Conservation (phyloP, 2,888 invertebrate genomes). For the Hypsopygia costalis region DNA sequence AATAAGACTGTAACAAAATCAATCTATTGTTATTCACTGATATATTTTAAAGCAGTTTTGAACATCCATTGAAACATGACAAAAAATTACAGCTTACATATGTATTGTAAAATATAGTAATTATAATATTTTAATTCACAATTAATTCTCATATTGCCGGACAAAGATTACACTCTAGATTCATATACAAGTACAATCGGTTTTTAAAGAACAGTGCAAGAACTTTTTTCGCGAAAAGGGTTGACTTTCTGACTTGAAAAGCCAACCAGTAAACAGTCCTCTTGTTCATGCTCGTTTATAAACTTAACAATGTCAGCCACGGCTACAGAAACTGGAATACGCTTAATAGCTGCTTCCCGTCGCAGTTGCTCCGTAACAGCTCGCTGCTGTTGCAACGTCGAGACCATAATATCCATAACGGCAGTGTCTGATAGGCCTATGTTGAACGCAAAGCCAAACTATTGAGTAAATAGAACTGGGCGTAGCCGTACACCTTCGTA, state of each 20-base stretch:
- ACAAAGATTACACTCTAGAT: constrained; percentile 11
- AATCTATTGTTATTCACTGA: no score
- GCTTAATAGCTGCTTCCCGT: constrained; percentile 92
- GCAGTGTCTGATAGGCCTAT: constrained; percentile 94
- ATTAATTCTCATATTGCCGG: constrained; percentile 8
- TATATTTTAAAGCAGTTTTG: no score
- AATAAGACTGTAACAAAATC: no score
- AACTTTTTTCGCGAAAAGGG: constrained; percentile 96
- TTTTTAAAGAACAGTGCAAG: constrained; percentile 89
- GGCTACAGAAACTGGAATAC: constrained; percentile 94
- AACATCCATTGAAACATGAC: no score
- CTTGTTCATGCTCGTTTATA: constrained; percentile 94
- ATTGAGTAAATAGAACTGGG: constrained; percentile 57
- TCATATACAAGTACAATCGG: constrained; percentile 4
- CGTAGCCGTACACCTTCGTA: constrained; percentile 55
- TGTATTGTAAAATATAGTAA: no score
- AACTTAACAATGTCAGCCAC: constrained; percentile 95
- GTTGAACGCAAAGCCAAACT: constrained; percentile 78
- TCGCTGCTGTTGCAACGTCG: constrained; percentile 96
- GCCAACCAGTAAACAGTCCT: constrained; percentile 95
- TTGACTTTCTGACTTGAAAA: constrained; percentile 97
- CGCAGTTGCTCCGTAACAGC: constrained; percentile 96
- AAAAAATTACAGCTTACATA: no score
- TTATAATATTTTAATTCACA: constrained; percentile 1
- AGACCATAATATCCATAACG: constrained; percentile 96